Percentiles rank a stretch among this genome's conserved stretches.
These are phyloP conservation scores for Lagopus leucura DNA, from an alignment of 2,113 vertebrate species.

Conservation along the genomic window DNA sequence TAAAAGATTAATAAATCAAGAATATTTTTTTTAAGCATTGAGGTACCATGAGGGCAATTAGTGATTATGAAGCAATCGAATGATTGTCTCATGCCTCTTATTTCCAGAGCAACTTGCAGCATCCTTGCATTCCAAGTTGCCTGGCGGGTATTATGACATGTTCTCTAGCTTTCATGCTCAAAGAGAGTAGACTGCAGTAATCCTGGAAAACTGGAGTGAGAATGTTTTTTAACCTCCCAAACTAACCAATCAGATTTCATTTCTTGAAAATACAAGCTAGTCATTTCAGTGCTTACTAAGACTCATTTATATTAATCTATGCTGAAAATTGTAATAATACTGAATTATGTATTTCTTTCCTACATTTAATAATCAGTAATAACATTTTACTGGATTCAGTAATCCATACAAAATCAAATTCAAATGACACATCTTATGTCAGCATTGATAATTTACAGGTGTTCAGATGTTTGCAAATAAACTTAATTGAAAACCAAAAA, in stretches of 20 bases:
- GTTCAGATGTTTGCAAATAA: conserved; percentile 51
- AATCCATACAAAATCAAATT: conserved; percentile 8
- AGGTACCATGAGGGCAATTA: background rate
- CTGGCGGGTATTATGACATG: background rate
- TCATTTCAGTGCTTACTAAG: background rate
- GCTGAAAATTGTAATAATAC: background rate
- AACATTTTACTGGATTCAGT: conserved; percentile 4
- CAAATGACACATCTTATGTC: background rate
- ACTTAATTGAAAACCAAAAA: conserved; percentile 43
- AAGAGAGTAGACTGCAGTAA: background rate
- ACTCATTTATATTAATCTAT: background rate
- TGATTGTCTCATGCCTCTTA: background rate
- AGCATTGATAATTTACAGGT: conserved; percentile 24
- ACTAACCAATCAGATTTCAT: background rate
- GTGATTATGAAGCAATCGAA: background rate
- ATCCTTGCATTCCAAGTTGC: background rate
- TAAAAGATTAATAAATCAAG: conserved; percentile 9
- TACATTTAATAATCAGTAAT: background rate
- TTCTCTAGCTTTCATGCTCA: conserved; percentile 8
- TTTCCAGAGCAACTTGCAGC: background rate
- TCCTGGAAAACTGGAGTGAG: background rate
- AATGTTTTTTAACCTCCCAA: conserved; percentile 1
- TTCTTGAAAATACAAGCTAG: background rate
- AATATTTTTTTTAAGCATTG: background rate
- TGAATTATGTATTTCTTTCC: background rate